Evolutionary conservation across 2,888 invertebrate species (phyloP).

Genomic region (Callyntrura sp.): DNA sequence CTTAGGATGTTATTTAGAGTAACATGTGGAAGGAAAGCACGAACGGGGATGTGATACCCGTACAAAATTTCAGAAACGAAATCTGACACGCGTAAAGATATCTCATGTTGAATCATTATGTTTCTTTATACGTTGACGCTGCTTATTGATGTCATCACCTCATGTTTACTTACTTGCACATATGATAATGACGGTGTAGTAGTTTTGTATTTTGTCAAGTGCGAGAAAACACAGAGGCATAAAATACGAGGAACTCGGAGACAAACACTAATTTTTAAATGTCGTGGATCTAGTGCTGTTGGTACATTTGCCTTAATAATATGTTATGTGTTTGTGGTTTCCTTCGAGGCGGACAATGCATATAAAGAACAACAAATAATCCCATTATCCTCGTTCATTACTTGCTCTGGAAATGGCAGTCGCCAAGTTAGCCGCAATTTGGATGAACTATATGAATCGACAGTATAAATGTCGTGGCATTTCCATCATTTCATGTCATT

Average conservation of each 20-base stretch:
- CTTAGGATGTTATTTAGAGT: too few species aligned
- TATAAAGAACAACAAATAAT: background rate
- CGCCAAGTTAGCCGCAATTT: background rate
- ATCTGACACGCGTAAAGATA: constrained; percentile 42
- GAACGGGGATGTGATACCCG: background rate
- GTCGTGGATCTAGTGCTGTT: background rate
- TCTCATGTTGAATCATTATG: constrained; percentile 5
- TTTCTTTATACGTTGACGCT: constrained; percentile 8
- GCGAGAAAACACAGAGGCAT: background rate
- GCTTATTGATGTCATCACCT: background rate
- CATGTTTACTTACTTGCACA: constrained; percentile 6
- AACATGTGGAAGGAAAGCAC: background rate
- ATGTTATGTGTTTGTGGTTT: background rate
- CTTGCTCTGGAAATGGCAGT: background rate
- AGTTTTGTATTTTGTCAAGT: background rate
- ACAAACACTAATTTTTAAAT: too few species aligned
- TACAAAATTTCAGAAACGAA: background rate
- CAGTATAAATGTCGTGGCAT: background rate
- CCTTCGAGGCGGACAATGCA: background rate
- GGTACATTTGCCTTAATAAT: background rate
- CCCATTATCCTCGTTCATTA: background rate
- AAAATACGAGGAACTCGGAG: too few species aligned
- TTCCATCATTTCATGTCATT: background rate
- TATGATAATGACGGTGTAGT: too few species aligned
- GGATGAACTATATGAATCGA: background rate